A percentile compares a stretch with the other conserved stretches of the same genome.
These are phyloP conservation scores for Drosophila cracens DNA, from an alignment of 2,888 invertebrate genomes.

Conservation along the genomic window DNA sequence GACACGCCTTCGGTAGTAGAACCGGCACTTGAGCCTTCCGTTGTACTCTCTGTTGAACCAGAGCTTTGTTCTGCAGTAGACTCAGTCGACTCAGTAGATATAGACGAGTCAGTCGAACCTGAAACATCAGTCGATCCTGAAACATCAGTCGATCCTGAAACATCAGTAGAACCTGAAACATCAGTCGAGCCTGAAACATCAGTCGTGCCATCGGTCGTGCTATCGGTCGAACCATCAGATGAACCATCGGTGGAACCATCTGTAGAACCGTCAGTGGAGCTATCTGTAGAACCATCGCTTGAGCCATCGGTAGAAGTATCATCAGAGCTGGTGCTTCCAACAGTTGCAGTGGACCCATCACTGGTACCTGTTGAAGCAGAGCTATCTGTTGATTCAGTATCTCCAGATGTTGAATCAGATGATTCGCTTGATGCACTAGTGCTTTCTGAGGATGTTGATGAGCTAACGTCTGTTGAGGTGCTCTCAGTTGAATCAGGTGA, in stretches of 20 bases:
- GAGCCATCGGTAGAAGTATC: conserved; percentile 3
- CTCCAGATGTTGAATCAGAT: conserved; percentile 17
- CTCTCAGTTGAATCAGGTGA: conserved; percentile 31
- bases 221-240: conserved; percentile 23
- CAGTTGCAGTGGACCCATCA: conserved; percentile 16
- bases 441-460: conserved; percentile 23
- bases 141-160: conserved; percentile 5
- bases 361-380: conserved; percentile 19
- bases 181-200: neutral
- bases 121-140: conserved; percentile 32
- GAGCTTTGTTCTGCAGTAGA: conserved; percentile 26
- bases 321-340: conserved; percentile 3
- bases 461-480: conserved; percentile 27
- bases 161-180: conserved; percentile 22
- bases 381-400: conserved; percentile 26
- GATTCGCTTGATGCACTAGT: conserved; percentile 31
- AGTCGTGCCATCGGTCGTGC: conserved; percentile 15
- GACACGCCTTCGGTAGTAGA: conserved; percentile 33
- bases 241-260: conserved; percentile 23
- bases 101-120: conserved; percentile 18
- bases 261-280: conserved; percentile 5
- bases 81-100: conserved; percentile 23
- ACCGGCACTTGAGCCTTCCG: conserved; percentile 10
- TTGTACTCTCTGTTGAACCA: conserved; percentile 27
- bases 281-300: neutral